A percentile compares a stretch with the other conserved stretches of the same genome.
Conservation (phyloP, 23 tunicate genomes). For the Halocynthia roretzi region DNA sequence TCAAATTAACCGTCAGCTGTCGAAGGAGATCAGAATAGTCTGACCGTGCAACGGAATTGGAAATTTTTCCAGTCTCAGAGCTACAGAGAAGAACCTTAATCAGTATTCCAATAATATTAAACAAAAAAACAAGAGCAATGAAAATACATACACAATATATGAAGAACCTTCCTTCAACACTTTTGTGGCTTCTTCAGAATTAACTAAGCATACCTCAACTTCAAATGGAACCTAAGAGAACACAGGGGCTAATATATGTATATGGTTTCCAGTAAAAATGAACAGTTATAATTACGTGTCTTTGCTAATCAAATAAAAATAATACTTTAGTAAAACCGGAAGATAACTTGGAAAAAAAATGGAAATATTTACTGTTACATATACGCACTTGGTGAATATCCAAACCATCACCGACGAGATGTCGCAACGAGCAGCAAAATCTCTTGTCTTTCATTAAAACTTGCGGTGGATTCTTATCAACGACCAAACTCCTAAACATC, state of each 20-base stretch:
- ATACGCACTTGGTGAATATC: slow-evolving; percentile 50
- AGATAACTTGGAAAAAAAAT: too few species aligned
- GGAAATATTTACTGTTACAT: too few species aligned
- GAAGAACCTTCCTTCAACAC: slow-evolving; percentile 28
- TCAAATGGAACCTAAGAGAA: slow-evolving; percentile 38
- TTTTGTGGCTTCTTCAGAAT: slow-evolving; percentile 23
- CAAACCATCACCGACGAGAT: slow-evolving; percentile 66
- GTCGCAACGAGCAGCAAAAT: slow-evolving; percentile 66
- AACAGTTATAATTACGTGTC: too few species aligned
- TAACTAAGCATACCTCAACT: slow-evolving; percentile 24
- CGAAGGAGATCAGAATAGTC: slow-evolving; percentile 52
- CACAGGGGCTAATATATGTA: too few species aligned
- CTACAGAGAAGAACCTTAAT: slow-evolving; percentile 14
- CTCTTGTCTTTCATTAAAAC: slow-evolving; percentile 99
- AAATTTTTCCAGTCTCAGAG: slow-evolving; percentile 48
- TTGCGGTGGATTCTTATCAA: slow-evolving; percentile 97
- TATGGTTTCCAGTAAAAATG: too few species aligned
- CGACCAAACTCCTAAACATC: slow-evolving; percentile 59
- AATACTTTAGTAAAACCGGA: too few species aligned
- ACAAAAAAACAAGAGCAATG: background rate
- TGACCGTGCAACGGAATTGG: slow-evolving; percentile 52
- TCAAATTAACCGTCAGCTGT: slow-evolving; percentile 57
- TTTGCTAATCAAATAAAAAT: too few species aligned
- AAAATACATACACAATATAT: background rate
- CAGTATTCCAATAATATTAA: too few species aligned